A percentile compares a stretch with the other conserved stretches of the same genome.
These are phyloP conservation scores for Prolemur simus DNA, from an alignment of 2,113 vertebrate genomes.

Conservation along the genomic window DNA sequence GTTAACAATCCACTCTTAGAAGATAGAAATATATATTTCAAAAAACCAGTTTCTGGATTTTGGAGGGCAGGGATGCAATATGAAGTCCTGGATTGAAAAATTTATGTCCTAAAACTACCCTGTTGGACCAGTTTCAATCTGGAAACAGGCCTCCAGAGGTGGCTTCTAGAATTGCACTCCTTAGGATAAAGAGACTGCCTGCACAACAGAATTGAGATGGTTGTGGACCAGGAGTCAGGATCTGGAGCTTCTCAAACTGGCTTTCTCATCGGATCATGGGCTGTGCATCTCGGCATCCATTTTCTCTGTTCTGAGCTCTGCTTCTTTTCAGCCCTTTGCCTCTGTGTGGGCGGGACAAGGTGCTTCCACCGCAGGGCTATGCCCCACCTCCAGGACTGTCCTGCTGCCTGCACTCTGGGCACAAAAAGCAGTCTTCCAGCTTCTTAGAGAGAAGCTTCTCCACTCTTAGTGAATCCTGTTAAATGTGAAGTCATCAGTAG, in stretches of 20 bases:
- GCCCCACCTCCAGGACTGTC: no score
- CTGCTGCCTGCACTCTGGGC: neutral
- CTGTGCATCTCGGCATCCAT: neutral
- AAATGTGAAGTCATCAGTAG: neutral
- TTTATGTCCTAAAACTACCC: neutral
- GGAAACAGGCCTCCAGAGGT: neutral
- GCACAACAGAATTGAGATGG: neutral
- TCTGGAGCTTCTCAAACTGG: neutral
- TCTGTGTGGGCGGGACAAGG: neutral
- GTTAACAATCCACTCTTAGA: neutral
- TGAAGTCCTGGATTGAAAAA: neutral
- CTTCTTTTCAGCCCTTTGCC: neutral
- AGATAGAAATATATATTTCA: neutral
- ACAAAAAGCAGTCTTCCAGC: neutral
- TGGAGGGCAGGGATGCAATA: neutral
- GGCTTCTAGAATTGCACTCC: neutral
- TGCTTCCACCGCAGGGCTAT: no score
- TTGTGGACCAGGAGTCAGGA: neutral
- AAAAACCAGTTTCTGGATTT: neutral
- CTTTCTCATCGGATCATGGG: neutral
- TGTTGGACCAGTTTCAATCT: neutral
- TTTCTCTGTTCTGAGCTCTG: neutral
- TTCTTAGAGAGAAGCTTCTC: neutral
- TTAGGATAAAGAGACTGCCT: neutral
- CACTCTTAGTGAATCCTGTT: neutral